A percentile compares a stretch with the other conserved stretches of the same genome.
phyloP scores from a whole-genome alignment of 2,797 vertebrate species.

The Epinephelus awoara region DNA sequence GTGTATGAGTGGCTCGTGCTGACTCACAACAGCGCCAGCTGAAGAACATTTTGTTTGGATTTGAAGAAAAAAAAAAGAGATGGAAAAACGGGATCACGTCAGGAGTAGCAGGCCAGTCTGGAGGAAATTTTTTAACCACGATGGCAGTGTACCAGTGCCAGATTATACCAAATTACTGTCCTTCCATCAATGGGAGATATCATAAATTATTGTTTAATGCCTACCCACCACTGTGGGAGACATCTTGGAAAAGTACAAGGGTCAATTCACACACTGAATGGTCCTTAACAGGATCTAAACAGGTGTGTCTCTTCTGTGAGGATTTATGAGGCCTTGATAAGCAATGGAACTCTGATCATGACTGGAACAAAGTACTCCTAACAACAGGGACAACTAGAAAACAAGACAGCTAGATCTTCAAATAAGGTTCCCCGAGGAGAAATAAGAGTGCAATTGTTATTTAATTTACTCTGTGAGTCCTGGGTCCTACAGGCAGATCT shows the following conservation, averaged over 20 bases:
- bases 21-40: slow-evolving; percentile 40
- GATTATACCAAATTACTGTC: background rate
- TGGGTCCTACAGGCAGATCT: background rate
- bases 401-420: background rate
- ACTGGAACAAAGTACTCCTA: background rate
- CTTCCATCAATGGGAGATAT: background rate
- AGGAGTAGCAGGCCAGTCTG: slow-evolving; percentile 6
- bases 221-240: background rate
- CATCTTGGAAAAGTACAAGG: slow-evolving; percentile 37
- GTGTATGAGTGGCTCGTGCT: slow-evolving; percentile 19
- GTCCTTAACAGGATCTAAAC: background rate
- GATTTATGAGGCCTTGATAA: slow-evolving; percentile 61
- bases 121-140: slow-evolving; percentile 20
- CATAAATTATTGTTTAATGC: background rate
- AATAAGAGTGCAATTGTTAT: background rate
- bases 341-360: slow-evolving; percentile 43
- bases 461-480: background rate
- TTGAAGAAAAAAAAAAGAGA: slow-evolving; percentile 8
- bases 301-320: slow-evolving; percentile 45
- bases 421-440: background rate
- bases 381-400: background rate
- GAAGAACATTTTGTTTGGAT: slow-evolving; percentile 37
- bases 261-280: slow-evolving; percentile 7
- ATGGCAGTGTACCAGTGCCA: background rate
- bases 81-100: slow-evolving; percentile 10